phyloP scores from a whole-genome alignment of 2,888 invertebrate genomes.

The Xestia c-nigrum region DNA sequence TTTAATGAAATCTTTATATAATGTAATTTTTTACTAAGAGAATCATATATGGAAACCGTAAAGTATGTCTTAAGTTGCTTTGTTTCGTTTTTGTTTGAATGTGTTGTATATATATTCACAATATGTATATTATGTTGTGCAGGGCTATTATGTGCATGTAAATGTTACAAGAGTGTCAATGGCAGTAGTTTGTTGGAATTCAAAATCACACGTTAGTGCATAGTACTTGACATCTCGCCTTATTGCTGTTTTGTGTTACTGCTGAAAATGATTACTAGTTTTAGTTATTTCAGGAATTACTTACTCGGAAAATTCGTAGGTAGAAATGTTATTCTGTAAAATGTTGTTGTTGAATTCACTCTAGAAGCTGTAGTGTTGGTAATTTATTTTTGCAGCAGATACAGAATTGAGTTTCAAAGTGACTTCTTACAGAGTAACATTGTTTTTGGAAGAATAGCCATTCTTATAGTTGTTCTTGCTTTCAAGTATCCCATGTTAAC shows the following conservation, averaged over 20 bases:
- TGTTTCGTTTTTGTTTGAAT: conserved; percentile 36
- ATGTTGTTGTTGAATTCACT: conserved; percentile 28
- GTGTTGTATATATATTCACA: conserved; percentile 37
- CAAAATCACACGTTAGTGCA: conserved; percentile 48
- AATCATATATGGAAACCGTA: conserved; percentile 26
- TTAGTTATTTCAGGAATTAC: conserved; percentile 32
- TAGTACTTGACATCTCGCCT: conserved; percentile 43
- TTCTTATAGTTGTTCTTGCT: neutral
- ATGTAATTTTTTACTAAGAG: conserved; percentile 23
- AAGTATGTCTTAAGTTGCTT: conserved; percentile 45
- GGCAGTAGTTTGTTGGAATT: conserved; percentile 47
- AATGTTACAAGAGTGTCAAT: conserved; percentile 63
- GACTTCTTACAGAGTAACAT: conserved; percentile 20
- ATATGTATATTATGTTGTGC: conserved; percentile 46
- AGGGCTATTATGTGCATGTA: conserved; percentile 55
- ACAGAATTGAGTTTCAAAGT: neutral
- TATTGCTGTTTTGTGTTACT: conserved; percentile 48
- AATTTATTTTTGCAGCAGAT: conserved; percentile 12
- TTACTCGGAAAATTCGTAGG: neutral
- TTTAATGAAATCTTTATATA: conserved; percentile 25
- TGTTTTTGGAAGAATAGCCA: neutral
- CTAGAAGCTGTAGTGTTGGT: neutral
- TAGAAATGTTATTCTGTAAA: conserved; percentile 18
- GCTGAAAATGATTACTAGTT: conserved; percentile 34
- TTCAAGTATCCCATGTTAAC: conserved; percentile 6